These are phyloP conservation scores for Melanotaenia pygmaea DNA, from an alignment of 2,797 vertebrate species.

Conservation along the genomic window DNA sequence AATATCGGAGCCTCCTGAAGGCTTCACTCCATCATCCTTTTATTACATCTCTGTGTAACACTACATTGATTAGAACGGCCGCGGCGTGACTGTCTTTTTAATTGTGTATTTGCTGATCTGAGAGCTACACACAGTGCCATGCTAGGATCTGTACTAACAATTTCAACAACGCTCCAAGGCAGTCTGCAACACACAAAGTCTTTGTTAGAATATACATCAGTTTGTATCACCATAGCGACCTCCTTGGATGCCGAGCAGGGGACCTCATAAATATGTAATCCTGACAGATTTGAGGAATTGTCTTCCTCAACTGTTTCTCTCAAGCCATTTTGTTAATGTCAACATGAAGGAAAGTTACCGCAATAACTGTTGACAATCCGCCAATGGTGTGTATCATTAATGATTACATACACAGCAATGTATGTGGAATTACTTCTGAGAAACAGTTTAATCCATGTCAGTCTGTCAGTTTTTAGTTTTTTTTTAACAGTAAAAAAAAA, in stretches of 20 bases:
- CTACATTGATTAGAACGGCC: conserved; percentile 76
- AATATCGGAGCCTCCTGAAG: conserved; percentile 69
- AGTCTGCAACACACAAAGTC: conserved; percentile 74
- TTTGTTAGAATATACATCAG: conserved; percentile 81
- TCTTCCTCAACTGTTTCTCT: conserved; percentile 79
- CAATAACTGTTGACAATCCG: conserved; percentile 80
- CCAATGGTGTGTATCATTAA: conserved; percentile 78
- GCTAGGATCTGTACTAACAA: conserved; percentile 63
- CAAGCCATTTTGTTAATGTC: conserved; percentile 83
- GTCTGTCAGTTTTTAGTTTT: conserved; percentile 51
- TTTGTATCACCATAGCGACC: conserved; percentile 80
- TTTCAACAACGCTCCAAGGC: conserved; percentile 73
- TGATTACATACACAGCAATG: conserved; percentile 67
- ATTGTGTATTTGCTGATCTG: conserved; percentile 77
- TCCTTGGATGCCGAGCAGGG: conserved; percentile 78
- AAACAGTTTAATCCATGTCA: conserved; percentile 46
- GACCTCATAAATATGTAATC: conserved; percentile 84
- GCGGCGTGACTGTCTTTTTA: conserved; percentile 77
- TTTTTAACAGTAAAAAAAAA: conserved; percentile 58
- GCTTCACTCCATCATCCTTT: conserved; percentile 76
- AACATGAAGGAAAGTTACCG: conserved; percentile 79
- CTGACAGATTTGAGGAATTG: conserved; percentile 83
- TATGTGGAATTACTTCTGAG: conserved; percentile 55
- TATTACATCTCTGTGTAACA: conserved; percentile 76
- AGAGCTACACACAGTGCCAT: conserved; percentile 54